A percentile compares a stretch with the other conserved stretches of the same genome.
phyloP scores from a whole-genome alignment of 2,888 invertebrate species.

The Cataglyphis albicans region DNA sequence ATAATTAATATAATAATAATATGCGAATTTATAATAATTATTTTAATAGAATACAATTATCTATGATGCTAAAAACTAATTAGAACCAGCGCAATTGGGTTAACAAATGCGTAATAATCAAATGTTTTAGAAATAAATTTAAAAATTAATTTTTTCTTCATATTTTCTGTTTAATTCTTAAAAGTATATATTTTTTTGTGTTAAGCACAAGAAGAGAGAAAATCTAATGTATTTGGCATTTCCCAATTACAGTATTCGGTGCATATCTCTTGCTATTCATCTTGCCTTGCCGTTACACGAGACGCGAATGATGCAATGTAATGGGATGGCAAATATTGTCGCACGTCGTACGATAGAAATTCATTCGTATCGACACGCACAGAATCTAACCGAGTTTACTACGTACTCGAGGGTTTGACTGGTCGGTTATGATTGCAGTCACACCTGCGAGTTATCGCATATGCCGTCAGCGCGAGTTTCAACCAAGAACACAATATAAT shows the following conservation, averaged over 20 bases:
- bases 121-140: neutral
- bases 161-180: neutral
- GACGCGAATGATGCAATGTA: neutral
- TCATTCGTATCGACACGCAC: conserved; percentile 30
- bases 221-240: neutral
- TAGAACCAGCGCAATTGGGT: neutral
- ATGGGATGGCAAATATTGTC: conserved; percentile 20
- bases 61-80: neutral
- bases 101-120: neutral
- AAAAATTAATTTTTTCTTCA: neutral
- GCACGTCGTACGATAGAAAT: neutral
- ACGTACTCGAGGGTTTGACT: conserved; percentile 43
- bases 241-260: neutral
- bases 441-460: conserved; percentile 56
- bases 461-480: neutral
- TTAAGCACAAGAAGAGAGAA: neutral
- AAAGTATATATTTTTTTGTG: neutral
- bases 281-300: neutral
- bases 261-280: conserved; percentile 23
- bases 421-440: conserved; percentile 48
- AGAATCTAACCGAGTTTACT: conserved; percentile 12
- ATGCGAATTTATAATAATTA: neutral
- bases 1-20: neutral
- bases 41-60: neutral
- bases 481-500: conserved; percentile 35